Evolutionary conservation across 2,888 invertebrate genomes (phyloP).

Genomic region (Epinotia ramella): DNA sequence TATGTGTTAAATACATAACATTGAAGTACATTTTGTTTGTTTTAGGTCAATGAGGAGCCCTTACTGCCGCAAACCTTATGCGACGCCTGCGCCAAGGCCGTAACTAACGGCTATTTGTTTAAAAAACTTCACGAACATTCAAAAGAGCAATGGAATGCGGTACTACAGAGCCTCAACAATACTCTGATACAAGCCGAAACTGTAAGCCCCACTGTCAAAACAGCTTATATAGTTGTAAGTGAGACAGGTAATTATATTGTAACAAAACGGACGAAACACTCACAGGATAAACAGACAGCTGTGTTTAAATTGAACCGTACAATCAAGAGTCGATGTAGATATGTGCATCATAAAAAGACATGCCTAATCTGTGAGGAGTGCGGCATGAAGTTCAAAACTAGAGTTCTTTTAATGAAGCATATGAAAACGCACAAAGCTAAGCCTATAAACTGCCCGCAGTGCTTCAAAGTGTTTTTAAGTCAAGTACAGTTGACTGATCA

Average conservation of each 20-base stretch:
- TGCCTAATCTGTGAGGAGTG: conserved; percentile 65
- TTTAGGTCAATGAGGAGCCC: conserved; percentile 62
- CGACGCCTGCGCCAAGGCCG: conserved; percentile 61
- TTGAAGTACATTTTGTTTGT: conserved; percentile 45
- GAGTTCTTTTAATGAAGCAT: conserved; percentile 58
- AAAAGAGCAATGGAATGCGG: conserved; percentile 60
- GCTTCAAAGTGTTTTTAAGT: conserved; percentile 64
- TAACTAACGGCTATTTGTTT: conserved; percentile 67
- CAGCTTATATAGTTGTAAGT: conserved; percentile 63
- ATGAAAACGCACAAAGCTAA: conserved; percentile 60
- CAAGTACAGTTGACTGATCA: conserved; percentile 61
- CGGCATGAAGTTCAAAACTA: conserved; percentile 59
- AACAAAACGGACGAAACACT: conserved; percentile 59
- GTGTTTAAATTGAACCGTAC: conserved; percentile 63
- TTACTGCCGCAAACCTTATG: conserved; percentile 68
- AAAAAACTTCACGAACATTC: conserved; percentile 64
- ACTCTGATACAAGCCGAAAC: conserved; percentile 56
- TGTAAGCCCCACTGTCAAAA: conserved; percentile 55
- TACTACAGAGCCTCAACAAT: conserved; percentile 55
- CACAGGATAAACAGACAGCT: conserved; percentile 58
- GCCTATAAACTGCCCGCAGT: conserved; percentile 61
- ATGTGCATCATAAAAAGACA: conserved; percentile 53
- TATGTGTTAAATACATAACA: neutral
- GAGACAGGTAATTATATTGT: conserved; percentile 60
- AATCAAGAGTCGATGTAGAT: conserved; percentile 57